Conservation (phyloP, 2,797 vertebrate genomes). For the Ambastaia sidthimunki region DNA sequence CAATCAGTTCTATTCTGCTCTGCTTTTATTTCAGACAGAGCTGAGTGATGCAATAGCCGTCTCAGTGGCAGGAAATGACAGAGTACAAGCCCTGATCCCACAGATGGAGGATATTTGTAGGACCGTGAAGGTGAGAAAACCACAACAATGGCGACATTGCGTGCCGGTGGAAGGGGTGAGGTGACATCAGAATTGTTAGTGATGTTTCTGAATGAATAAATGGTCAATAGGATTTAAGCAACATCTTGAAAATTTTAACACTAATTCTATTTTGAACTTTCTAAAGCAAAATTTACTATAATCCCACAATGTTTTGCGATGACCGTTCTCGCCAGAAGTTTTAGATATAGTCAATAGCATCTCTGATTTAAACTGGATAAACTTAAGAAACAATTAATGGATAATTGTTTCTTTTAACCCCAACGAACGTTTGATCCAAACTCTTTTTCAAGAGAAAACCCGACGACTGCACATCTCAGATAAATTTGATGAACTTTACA, state of each 20-base stretch:
- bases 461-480: slow-evolving; percentile 76
- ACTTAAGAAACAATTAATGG: no score
- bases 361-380: no score
- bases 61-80: slow-evolving; percentile 88
- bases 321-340: no score
- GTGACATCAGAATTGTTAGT: background rate
- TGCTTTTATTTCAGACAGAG: slow-evolving; percentile 78
- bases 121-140: slow-evolving; percentile 80
- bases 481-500: slow-evolving; percentile 79
- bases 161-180: background rate
- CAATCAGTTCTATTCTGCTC: slow-evolving; percentile 23
- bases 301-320: no score
- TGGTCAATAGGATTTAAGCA: no score
- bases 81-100: slow-evolving; percentile 85
- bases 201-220: background rate
- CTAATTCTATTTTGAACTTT: no score
- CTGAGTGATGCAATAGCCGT: slow-evolving; percentile 87
- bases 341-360: no score
- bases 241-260: no score
- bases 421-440: no score
- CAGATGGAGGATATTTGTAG: slow-evolving; percentile 89
- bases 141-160: slow-evolving; percentile 30
- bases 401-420: background rate
- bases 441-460: no score
- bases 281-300: no score